These are phyloP conservation scores for Lepus townsendii DNA, from an alignment of 2,797 vertebrate genomes.

Conservation along the genomic window DNA sequence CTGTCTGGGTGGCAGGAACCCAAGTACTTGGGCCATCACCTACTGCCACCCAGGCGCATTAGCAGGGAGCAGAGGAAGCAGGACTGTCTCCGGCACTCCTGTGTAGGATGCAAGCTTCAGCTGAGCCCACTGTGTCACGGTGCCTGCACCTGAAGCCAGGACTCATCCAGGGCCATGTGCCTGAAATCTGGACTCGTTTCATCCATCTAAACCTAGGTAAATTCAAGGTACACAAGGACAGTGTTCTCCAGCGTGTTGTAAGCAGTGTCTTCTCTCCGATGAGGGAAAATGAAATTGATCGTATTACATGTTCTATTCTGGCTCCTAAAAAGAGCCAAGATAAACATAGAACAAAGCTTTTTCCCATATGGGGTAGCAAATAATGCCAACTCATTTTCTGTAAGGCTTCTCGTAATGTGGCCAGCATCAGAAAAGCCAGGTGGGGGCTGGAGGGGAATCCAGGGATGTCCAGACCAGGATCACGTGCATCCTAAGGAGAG, in stretches of 20 bases:
- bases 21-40: too few species aligned
- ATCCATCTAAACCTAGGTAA: background rate
- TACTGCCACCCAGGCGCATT: too few species aligned
- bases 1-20: too few species aligned
- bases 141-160: background rate
- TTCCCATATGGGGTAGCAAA: slow-evolving; percentile 64
- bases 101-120: too few species aligned
- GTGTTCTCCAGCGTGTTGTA: background rate
- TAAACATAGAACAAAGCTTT: slow-evolving; percentile 78
- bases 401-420: slow-evolving; percentile 68
- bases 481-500: background rate
- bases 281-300: slow-evolving; percentile 57
- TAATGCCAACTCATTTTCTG: slow-evolving; percentile 75
- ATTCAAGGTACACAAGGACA: background rate
- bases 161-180: background rate
- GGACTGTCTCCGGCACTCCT: too few species aligned
- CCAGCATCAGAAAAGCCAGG: slow-evolving; percentile 74
- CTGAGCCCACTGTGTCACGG: too few species aligned
- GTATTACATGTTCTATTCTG: slow-evolving; percentile 57
- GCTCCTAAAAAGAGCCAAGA: slow-evolving; percentile 72
- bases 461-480: slow-evolving; percentile 16
- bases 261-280: slow-evolving; percentile 49
- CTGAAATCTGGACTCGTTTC: background rate
- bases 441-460: background rate
- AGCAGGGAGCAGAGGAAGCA: too few species aligned